Percentiles rank a stretch among this genome's conserved stretches.
Conservation (phyloP, 2,113 vertebrate genomes). For the Amazona guildingii region DNA sequence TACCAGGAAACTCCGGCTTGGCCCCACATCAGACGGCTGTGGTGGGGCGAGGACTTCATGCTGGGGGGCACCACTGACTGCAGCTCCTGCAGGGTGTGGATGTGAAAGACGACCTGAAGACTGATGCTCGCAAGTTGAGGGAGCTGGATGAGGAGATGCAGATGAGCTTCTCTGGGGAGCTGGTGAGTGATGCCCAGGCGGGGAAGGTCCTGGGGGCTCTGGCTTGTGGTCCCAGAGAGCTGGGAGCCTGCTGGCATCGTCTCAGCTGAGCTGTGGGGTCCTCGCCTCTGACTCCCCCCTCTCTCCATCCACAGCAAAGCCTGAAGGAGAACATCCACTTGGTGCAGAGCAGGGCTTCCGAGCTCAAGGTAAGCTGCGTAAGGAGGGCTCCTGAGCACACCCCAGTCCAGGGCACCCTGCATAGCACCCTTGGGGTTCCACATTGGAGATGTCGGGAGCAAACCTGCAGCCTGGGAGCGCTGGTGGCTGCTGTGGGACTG, state of each 20-base stretch:
- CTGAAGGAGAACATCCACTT: conserved; percentile 59
- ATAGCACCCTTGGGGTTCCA: neutral
- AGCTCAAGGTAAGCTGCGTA: neutral
- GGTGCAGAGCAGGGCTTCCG: neutral
- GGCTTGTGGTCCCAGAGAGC: neutral
- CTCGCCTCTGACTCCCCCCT: neutral
- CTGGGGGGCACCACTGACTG: neutral
- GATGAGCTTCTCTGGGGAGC: conserved; percentile 37
- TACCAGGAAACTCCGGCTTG: neutral
- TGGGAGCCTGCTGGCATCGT: neutral
- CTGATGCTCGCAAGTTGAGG: conserved; percentile 26
- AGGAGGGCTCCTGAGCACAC: neutral
- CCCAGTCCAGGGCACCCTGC: fast-evolving
- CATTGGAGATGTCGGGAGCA: neutral
- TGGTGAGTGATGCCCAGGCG: conserved; percentile 56
- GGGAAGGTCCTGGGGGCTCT: neutral
- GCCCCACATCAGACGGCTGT: neutral
- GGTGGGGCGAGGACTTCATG: neutral
- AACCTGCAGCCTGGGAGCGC: neutral
- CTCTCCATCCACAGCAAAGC: conserved; percentile 48
- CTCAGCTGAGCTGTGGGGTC: neutral
- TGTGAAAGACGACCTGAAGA: neutral
- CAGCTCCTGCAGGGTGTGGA: fast-evolving
- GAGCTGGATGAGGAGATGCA: conserved; percentile 69
- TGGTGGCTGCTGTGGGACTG: neutral